These are phyloP conservation scores for Actinemys pallida DNA, from an alignment of 2,113 vertebrate genomes.

Conservation along the genomic window DNA sequence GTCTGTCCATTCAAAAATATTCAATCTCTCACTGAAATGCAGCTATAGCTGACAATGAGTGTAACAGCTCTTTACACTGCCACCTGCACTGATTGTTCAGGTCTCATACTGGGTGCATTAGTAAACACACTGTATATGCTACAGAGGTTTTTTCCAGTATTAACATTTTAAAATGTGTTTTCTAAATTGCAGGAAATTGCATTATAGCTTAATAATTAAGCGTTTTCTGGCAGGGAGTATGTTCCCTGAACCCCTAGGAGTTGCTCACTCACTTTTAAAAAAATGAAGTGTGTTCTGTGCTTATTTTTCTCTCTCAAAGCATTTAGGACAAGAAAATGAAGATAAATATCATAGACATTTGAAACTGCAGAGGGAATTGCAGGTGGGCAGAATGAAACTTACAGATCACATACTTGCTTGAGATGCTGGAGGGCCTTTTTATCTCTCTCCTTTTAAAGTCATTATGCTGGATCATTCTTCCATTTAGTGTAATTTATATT, in stretches of 20 bases:
- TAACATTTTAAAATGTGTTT: background rate
- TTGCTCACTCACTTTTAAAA: background rate
- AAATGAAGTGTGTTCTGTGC: background rate
- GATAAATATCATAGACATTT: slow-evolving; percentile 41
- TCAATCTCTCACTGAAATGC: background rate
- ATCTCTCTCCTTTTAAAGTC: background rate
- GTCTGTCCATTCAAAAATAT: background rate
- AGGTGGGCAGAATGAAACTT: slow-evolving; percentile 33
- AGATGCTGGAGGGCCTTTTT: slow-evolving; percentile 28
- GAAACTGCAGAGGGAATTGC: background rate
- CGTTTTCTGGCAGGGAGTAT: background rate
- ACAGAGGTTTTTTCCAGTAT: accelerated
- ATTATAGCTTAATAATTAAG: slow-evolving; percentile 17
- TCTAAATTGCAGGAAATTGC: background rate
- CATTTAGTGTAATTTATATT: slow-evolving; percentile 52
- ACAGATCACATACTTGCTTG: slow-evolving; percentile 18
- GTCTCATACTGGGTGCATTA: background rate
- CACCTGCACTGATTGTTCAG: background rate
- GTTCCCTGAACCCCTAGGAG: background rate
- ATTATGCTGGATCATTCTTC: slow-evolving; percentile 35
- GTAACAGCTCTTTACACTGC: background rate
- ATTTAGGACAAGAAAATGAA: background rate
- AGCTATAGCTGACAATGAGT: background rate
- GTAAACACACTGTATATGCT: background rate
- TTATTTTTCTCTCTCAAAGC: background rate